Evolutionary conservation across 2,113 vertebrate species (phyloP).

Genomic region (Octodon degus): DNA sequence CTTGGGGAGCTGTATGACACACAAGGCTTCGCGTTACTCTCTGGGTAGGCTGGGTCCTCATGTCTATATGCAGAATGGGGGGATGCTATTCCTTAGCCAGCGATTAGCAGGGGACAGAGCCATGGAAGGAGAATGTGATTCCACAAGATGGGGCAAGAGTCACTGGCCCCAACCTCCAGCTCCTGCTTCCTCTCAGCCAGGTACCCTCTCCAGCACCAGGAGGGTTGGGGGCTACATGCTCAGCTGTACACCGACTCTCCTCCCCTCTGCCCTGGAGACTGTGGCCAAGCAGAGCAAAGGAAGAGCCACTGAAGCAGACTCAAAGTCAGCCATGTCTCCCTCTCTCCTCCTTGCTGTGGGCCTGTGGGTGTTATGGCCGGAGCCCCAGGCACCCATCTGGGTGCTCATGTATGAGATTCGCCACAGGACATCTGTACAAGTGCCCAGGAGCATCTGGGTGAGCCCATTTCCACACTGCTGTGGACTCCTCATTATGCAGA

Average conservation of each 20-base stretch:
- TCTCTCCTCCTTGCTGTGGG: fast-evolving
- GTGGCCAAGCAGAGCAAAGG: not conserved
- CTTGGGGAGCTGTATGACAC: fast-evolving
- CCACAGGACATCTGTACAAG: not conserved
- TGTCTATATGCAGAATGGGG: not conserved
- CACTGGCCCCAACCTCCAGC: not conserved
- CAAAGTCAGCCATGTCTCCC: not conserved
- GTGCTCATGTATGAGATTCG: not conserved
- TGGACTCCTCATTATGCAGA: not conserved
- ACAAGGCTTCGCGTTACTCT: fast-evolving
- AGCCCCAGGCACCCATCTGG: not conserved
- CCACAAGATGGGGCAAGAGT: not conserved
- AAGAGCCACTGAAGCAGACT: no score
- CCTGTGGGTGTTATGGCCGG: fast-evolving
- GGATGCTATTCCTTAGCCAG: not conserved
- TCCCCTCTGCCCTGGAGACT: not conserved
- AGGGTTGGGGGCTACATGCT: no score
- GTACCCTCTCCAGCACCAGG: fast-evolving
- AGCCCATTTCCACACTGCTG: fast-evolving
- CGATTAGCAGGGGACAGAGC: no score
- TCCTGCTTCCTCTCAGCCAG: fast-evolving
- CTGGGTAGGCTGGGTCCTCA: not conserved
- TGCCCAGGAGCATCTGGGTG: not conserved
- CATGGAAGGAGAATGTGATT: fast-evolving
- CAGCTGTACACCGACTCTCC: fast-evolving